Conservation (phyloP, 2,113 vertebrate species). For the Pterophyllum scalare region DNA sequence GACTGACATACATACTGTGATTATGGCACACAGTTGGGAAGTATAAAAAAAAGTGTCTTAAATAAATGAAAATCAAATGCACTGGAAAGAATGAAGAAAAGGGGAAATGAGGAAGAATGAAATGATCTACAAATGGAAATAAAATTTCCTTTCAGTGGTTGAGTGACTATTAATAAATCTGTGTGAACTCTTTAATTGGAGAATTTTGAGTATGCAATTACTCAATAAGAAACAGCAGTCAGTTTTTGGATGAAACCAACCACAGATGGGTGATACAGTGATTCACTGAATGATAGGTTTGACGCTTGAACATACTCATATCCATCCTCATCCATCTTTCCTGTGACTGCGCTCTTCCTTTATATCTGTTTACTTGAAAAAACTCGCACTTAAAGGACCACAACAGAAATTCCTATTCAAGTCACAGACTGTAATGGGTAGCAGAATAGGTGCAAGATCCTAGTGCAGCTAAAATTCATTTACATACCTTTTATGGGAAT, state of each 20-base stretch:
- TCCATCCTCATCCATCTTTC: neutral
- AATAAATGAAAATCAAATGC: neutral
- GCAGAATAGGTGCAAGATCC: neutral
- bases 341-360: conserved; percentile 1
- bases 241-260: neutral
- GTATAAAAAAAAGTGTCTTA: neutral
- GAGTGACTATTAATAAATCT: conserved; percentile 4
- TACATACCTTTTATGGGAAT: neutral
- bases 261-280: neutral
- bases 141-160: neutral
- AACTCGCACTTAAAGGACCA: neutral
- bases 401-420: neutral
- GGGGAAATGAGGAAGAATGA: neutral
- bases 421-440: neutral
- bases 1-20: neutral
- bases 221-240: neutral
- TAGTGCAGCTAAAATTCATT: neutral
- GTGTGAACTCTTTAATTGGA: neutral
- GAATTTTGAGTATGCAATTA: neutral
- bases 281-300: neutral
- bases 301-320: neutral
- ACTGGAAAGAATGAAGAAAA: neutral
- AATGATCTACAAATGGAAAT: neutral
- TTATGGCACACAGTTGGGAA: neutral
- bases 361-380: neutral